Evolutionary conservation across 2,113 vertebrate species (phyloP).

Genomic region (Sceloporus undulatus): DNA sequence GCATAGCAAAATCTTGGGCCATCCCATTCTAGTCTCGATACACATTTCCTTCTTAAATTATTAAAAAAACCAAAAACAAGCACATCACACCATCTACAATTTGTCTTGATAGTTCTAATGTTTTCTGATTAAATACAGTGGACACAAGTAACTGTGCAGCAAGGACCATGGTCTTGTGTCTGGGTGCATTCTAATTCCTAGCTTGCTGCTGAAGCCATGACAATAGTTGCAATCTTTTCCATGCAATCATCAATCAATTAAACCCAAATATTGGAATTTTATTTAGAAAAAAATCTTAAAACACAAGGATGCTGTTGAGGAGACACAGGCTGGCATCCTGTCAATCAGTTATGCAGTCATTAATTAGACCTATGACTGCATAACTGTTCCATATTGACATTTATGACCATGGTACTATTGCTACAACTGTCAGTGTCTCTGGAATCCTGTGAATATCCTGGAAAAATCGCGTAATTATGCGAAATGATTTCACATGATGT

Average conservation of each 20-base stretch:
- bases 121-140: neutral
- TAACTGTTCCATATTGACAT: too few relatives aligned
- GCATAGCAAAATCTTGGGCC: too few relatives aligned
- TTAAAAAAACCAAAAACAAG: too few relatives aligned
- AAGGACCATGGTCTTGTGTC: neutral
- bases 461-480: too few relatives aligned
- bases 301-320: neutral
- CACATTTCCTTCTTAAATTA: neutral
- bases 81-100: neutral
- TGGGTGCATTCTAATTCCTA: neutral
- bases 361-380: too few relatives aligned
- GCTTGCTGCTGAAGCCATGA: neutral
- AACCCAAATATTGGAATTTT: neutral
- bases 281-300: neutral
- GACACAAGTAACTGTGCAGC: neutral
- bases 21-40: too few relatives aligned
- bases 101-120: neutral
- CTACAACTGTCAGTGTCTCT: too few relatives aligned
- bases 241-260: neutral
- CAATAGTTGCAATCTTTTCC: neutral
- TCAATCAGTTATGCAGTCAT: too few relatives aligned
- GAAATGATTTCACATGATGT: too few relatives aligned
- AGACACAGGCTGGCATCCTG: neutral
- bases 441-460: too few relatives aligned
- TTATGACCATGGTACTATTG: too few relatives aligned